Conservation (phyloP, 2,113 vertebrate genomes). For the Melanocharis versteri region DNA sequence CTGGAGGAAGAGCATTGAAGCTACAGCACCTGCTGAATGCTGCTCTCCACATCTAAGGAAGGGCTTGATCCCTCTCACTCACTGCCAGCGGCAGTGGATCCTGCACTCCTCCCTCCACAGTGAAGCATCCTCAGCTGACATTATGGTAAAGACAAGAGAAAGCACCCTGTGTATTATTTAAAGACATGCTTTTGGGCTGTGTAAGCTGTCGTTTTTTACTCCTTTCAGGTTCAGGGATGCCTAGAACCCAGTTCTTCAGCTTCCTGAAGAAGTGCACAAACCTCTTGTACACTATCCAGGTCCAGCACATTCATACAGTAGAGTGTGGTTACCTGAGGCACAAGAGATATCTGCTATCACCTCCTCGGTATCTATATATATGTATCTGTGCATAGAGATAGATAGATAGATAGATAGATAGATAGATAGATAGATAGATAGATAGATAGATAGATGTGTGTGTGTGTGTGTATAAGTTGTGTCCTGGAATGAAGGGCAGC, state of each 20-base stretch:
- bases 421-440: no score
- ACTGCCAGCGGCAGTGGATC: not conserved
- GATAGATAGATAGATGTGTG: no score
- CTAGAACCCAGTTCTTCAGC: not conserved
- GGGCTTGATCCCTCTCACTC: not conserved
- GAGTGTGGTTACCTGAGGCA: not conserved
- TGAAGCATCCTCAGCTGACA: not conserved
- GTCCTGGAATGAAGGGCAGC: not conserved
- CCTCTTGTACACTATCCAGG: not conserved
- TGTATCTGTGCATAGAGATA: no score
- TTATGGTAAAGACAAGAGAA: not conserved
- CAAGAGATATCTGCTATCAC: not conserved
- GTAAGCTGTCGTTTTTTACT: not conserved
- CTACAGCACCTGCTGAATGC: not conserved
- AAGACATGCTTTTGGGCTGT: not conserved
- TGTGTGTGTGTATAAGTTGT: not conserved
- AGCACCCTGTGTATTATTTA: rapidly evolving
- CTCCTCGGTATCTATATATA: not conserved
- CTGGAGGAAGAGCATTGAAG: not conserved
- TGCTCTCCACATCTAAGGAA: not conserved
- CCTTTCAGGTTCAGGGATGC: not conserved
- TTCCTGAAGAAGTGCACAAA: not conserved
- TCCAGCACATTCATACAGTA: not conserved
- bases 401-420: no score
- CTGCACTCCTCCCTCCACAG: not conserved